Percentiles rank a stretch among this genome's conserved stretches.
These are phyloP conservation scores for Sebastes cheni DNA, from an alignment of 2,797 vertebrate genomes.

Conservation along the genomic window DNA sequence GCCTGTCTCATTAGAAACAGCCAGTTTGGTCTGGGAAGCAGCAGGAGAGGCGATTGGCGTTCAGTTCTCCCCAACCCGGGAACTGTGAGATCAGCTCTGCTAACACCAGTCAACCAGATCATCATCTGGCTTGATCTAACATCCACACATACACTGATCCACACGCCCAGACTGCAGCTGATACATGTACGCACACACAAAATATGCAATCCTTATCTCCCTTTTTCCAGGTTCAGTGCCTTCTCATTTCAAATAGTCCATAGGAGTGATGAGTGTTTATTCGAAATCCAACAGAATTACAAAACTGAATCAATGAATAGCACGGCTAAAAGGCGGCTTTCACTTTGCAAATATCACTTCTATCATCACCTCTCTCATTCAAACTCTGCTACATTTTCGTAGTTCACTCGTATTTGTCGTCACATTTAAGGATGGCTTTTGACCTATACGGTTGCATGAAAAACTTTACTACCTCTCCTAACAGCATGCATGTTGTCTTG, in stretches of 20 bases:
- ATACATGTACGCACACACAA: conserved; percentile 5
- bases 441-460: background rate
- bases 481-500: background rate
- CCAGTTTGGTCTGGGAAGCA: conserved; percentile 79
- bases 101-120: conserved; percentile 76
- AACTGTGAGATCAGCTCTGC: conserved; percentile 70
- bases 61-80: conserved; percentile 55
- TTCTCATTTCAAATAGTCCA: background rate
- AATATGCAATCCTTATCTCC: background rate
- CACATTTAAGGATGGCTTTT: background rate
- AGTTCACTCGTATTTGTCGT: background rate
- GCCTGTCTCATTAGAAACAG: conserved; percentile 86
- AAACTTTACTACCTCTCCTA: background rate
- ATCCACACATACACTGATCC: conserved; percentile 58
- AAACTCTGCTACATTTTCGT: background rate
- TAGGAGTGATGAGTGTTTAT: background rate
- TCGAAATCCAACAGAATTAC: background rate
- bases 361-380: background rate
- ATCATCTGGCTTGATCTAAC: conserved; percentile 71
- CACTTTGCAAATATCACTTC: background rate
- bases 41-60: conserved; percentile 63
- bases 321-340: background rate
- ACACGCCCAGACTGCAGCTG: conserved; percentile 9
- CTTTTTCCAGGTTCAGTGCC: conserved; percentile 1
- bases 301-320: background rate